These are phyloP conservation scores for Periophthalmodon schlosseri DNA, from an alignment of 2,113 vertebrate genomes.

Conservation along the genomic window DNA sequence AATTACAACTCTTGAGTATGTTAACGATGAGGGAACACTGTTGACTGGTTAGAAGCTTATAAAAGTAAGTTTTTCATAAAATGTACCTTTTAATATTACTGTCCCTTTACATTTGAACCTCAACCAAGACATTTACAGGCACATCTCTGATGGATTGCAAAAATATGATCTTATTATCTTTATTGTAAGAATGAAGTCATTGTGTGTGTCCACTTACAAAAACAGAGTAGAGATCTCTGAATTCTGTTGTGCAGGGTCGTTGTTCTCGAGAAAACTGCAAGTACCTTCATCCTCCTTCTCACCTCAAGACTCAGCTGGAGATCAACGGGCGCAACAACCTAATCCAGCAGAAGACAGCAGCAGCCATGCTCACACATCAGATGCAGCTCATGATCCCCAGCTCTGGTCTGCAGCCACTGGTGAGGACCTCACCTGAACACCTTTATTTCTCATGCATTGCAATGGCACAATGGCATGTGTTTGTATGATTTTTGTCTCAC, in stretches of 20 bases:
- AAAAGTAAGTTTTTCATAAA: no score
- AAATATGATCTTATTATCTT: no score
- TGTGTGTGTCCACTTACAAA: neutral
- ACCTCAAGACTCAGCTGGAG: conserved; percentile 96
- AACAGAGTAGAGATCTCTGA: neutral
- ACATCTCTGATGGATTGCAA: neutral
- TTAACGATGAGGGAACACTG: no score
- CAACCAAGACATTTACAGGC: neutral
- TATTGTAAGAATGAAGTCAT: neutral
- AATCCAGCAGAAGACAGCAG: conserved; percentile 95
- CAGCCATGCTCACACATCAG: conserved; percentile 93
- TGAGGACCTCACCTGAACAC: conserved; percentile 68
- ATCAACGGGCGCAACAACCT: conserved; percentile 97
- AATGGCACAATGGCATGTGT: neutral
- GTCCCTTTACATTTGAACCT: no score
- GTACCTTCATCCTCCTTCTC: conserved; percentile 94
- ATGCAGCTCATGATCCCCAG: conserved; percentile 97
- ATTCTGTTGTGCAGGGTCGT: conserved; percentile 81
- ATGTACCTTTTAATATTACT: no score
- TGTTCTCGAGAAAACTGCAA: conserved; percentile 98
- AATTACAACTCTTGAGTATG: no score
- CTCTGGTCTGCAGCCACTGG: conserved; percentile 86
- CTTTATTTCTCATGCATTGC: neutral
- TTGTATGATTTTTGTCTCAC: conserved; percentile 81
- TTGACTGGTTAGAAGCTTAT: no score